Evolutionary conservation across 2,888 invertebrate genomes (phyloP).

Genomic region (Cerastis leucographa): DNA sequence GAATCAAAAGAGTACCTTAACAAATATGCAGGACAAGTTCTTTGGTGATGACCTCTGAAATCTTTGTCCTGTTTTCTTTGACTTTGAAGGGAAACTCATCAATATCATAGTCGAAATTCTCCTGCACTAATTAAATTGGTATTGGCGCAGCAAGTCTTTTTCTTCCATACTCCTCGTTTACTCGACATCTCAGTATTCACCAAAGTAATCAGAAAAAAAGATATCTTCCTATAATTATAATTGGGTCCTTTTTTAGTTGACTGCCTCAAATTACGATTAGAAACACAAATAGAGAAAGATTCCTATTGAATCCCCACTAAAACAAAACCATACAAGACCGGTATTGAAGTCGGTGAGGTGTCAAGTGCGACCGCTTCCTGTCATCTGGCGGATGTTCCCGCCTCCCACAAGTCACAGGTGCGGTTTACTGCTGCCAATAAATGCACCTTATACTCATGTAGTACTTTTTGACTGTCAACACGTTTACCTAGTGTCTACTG

Average conservation of each 20-base stretch:
- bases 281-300: not conserved
- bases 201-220: not conserved
- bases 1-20: not conserved
- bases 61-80: not conserved
- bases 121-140: not conserved
- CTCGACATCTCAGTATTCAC: not conserved
- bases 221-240: not conserved
- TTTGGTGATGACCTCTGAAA: not conserved
- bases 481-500: not conserved
- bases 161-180: not conserved
- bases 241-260: not conserved
- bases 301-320: not conserved
- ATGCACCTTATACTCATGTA: slow-evolving; percentile 10
- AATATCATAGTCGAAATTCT: not conserved
- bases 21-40: not conserved
- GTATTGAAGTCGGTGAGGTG: slow-evolving; percentile 14
- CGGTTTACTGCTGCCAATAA: slow-evolving; percentile 15
- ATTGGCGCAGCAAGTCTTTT: not conserved
- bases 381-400: slow-evolving; percentile 76
- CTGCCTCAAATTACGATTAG: not conserved
- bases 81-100: not conserved
- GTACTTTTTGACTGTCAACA: slow-evolving; percentile 8
- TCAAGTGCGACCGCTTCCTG: slow-evolving; percentile 67
- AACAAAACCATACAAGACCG: slow-evolving; percentile 39
- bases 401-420: slow-evolving; percentile 52